These are phyloP conservation scores for Neuroscelio doddi DNA, from an alignment of 2,888 invertebrate species.

Conservation along the genomic window DNA sequence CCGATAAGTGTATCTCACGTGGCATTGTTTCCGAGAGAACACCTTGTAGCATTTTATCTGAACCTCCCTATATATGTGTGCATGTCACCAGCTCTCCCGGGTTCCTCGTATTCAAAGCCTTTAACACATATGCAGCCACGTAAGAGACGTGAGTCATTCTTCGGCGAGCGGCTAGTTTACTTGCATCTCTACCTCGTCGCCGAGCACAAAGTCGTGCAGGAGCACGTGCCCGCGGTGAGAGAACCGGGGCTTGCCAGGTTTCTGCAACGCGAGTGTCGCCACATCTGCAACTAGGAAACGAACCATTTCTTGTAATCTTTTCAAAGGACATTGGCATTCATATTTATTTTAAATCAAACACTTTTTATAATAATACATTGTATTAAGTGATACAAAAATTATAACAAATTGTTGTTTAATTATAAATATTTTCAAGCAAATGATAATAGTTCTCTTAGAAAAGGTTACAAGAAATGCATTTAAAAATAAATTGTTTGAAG, in stretches of 20 bases:
- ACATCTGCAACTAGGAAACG: slow-evolving; percentile 1
- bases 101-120: slow-evolving; percentile 34
- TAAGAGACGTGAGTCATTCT: slow-evolving; percentile 43
- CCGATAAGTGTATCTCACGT: slow-evolving; percentile 12
- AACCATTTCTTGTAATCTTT: not conserved
- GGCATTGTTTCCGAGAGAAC: slow-evolving; percentile 32
- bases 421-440: too few relatives aligned
- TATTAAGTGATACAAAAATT: too few relatives aligned
- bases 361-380: too few relatives aligned
- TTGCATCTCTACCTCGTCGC: slow-evolving; percentile 37
- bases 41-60: slow-evolving; percentile 31
- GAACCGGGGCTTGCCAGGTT: slow-evolving; percentile 16
- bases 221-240: slow-evolving; percentile 30
- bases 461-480: too few relatives aligned
- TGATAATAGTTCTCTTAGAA: too few relatives aligned
- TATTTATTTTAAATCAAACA: too few relatives aligned
- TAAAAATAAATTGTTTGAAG: too few relatives aligned
- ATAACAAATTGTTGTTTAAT: too few relatives aligned
- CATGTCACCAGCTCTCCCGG: slow-evolving; percentile 31
- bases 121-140: slow-evolving; percentile 24
- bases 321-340: too few relatives aligned
- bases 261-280: slow-evolving; percentile 34
- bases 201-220: slow-evolving; percentile 36
- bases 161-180: slow-evolving; percentile 46
- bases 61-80: slow-evolving; percentile 27